Evolutionary conservation across 37 sponge, comb jelly and placozoan genomes (phyloP), one percentile per base, ranked within the genome.

Genomic region (Diacarnus erythraeanus): DNA sequence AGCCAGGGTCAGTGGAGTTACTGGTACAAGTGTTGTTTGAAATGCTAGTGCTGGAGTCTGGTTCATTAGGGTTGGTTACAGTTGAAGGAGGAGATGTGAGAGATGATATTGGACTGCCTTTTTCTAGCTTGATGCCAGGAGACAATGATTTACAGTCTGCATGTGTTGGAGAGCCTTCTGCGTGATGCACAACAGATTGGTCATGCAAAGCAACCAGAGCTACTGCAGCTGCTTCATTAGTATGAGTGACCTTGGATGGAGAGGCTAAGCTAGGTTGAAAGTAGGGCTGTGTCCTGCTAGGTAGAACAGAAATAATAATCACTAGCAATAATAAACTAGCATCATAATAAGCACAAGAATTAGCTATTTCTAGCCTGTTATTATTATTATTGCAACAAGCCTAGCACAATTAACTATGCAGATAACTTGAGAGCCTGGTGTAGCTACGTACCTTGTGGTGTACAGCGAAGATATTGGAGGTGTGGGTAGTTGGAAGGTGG

Each of bases 211-310:
- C 77, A 5, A 76, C 42, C 2, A 76, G 61, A 76, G 77, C 61
- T 51, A 44, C 74, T 42, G 77, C 77, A 74, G 74, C 74, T 38
- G 77, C 77, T 38, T 76, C 77, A 60, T 26, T 76, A 12, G 77
- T 39, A 26, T 61, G 77, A 34, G 47, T 54, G 20, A 10, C 56
- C 33, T 74, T 74, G 54, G 74, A 27, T 12, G 74, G 51, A 51
- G n/a, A n/a, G 20, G 76, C 33, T 23, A 56, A 23, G 60, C 60
- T 59, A 30, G 38, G 76, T 35, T 65, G 66, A 35, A 65, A 65
- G 34, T 15, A 61, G 29, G 5, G 21, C 64, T 29, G 18, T 23
- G 64, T 6, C 9, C 29, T 23, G 20, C 64, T 20, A 8, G 64
- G 18, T 23, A 29, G 5, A 29, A 61, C 9, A 61, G 8, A 27